Conservation (phyloP, 2,113 vertebrate genomes). For the Silurus asotus region DNA sequence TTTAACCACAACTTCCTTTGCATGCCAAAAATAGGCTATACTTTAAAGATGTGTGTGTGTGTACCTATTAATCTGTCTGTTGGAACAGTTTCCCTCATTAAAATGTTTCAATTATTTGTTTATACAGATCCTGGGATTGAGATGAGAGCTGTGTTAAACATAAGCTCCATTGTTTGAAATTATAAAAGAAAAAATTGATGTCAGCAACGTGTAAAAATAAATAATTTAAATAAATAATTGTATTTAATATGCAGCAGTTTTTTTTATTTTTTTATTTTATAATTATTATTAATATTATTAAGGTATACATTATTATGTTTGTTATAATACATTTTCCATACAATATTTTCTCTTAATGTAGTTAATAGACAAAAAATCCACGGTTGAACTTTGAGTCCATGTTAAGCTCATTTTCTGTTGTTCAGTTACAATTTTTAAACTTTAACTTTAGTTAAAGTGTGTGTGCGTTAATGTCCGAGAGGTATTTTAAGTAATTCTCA, state of each 20-base stretch:
- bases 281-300: no score
- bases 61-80: background rate
- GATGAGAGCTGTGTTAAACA: background rate
- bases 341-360: no score
- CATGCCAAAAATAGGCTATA: background rate
- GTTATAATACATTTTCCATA: no score
- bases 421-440: conserved; percentile 16
- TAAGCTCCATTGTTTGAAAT: background rate
- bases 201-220: background rate
- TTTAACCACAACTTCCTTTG: background rate
- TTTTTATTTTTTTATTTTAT: no score
- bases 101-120: background rate
- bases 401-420: background rate
- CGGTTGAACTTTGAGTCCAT: conserved; percentile 27
- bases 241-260: no score
- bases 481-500: background rate
- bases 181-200: background rate
- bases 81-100: background rate
- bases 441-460: conserved; percentile 31
- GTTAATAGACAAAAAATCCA: background rate
- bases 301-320: no score
- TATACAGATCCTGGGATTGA: background rate
- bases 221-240: background rate
- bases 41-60: background rate
- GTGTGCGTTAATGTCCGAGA: background rate